Conservation (phyloP, 2,113 vertebrate genomes). For the Pristiophorus japonicus region DNA sequence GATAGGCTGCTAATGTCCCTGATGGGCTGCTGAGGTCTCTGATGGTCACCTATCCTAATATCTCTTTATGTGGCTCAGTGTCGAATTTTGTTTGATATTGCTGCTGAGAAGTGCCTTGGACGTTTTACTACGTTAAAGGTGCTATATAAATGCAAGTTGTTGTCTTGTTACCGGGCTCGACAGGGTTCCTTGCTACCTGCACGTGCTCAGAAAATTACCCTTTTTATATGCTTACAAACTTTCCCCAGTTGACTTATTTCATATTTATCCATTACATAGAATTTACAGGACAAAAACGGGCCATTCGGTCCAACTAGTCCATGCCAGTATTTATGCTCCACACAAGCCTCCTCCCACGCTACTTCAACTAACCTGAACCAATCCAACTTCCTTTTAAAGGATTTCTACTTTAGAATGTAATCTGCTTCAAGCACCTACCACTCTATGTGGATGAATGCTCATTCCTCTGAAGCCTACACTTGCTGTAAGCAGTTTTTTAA, state of each 20-base stretch:
- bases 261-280: not conserved
- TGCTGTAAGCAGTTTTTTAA: not conserved
- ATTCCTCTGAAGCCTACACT: not conserved
- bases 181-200: not conserved
- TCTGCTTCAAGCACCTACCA: not conserved
- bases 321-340: too few relatives aligned
- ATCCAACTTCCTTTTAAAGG: not conserved
- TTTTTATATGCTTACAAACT: too few relatives aligned
- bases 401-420: not conserved
- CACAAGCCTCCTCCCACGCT: not conserved
- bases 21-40: not conserved
- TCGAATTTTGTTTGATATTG: too few relatives aligned
- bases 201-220: not conserved
- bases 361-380: not conserved
- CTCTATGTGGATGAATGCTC: not conserved
- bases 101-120: too few relatives aligned
- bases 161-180: too few relatives aligned
- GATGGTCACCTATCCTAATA: too few relatives aligned
- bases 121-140: too few relatives aligned
- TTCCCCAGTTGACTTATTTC: not conserved
- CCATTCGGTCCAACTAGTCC: not conserved
- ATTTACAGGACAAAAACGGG: not conserved
- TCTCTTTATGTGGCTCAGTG: too few relatives aligned
- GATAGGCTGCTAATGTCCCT: too few relatives aligned
- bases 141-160: too few relatives aligned